phyloP scores from a whole-genome alignment of 2,797 vertebrate genomes.

The Pseudochirops corinnae region DNA sequence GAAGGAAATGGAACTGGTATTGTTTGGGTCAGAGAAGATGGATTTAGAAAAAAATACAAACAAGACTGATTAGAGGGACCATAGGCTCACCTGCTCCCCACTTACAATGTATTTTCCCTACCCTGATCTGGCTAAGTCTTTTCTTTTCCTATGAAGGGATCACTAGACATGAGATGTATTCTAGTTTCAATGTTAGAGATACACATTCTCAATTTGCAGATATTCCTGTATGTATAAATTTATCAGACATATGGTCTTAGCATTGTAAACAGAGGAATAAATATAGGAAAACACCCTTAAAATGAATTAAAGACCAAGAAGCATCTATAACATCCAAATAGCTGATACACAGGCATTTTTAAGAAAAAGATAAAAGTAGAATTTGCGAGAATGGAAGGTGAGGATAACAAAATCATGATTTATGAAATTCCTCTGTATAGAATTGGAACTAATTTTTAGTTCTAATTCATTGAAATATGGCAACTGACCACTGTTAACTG shows the following conservation, averaged over 20 bases:
- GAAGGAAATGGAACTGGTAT: background rate
- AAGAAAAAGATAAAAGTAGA: background rate
- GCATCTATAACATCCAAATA: no score
- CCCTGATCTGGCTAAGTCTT: background rate
- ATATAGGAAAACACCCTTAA: no score
- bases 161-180: background rate
- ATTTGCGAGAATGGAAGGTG: background rate
- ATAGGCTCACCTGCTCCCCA: background rate
- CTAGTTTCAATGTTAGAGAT: background rate
- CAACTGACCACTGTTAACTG: background rate
- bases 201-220: fast-evolving
- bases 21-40: no score
- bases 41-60: no score
- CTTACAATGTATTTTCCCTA: background rate
- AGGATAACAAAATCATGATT: background rate
- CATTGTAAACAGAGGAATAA: no score
- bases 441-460: background rate
- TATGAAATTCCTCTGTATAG: background rate
- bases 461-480: background rate
- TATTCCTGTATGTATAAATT: fast-evolving
- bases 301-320: no score
- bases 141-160: background rate
- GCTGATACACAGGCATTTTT: background rate
- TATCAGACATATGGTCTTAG: background rate
- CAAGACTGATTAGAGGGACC: background rate